Base-by-base conservation (phyloP, 1,140 invertebrate species). In the Panulirus ornatus region DNA sequence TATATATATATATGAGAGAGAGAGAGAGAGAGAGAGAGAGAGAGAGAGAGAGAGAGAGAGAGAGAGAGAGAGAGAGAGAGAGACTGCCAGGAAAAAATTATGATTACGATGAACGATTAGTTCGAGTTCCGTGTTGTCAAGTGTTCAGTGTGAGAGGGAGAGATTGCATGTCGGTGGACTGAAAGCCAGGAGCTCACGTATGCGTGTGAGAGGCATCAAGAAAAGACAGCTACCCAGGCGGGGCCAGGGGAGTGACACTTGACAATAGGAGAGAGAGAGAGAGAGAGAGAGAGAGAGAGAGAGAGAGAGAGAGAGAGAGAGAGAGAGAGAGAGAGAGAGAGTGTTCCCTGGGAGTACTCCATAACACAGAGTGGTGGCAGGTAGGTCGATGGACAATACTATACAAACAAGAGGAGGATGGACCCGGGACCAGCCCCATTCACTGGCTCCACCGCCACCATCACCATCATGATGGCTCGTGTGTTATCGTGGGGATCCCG, bases 291-390 rank as follows among this genome's bases (percentile, higher is more conserved):
- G 30, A 63, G n/a, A 34, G 76, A 79, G 42, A 47, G 76, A 47
- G 42, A 79, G 76, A 47, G 42, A 47, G 76, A 79, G 42, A 79
- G 76, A 83, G 51, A 66, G 81, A 83, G 81, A 83, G 51, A 66
- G 81, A 83, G 81, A 63, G 81, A 66, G 34, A 40, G 42, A 79
- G 76, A 79, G 76, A 79, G 76, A 79, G 76, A 79, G 76, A 40
- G 16, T 34, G 14, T 0, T 5, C 27, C 27, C n/a, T 19, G 36
- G 16, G 22, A 22, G 6, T 75, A 22, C 22, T 34, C 36, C 71
- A 38, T 19, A 75, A 75, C 36, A 38, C 27, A 75, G 19, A 2
- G 19, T n/a, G n/a, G n/a, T n/a, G n/a, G n/a, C n/a, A n/a, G n/a
- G n/a, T n/a, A n/a, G n/a, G n/a, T n/a, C n/a, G n/a, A n/a, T n/a